phyloP scores from a whole-genome alignment of 2,113 vertebrate species.

The Rhinolophus sinicus region DNA sequence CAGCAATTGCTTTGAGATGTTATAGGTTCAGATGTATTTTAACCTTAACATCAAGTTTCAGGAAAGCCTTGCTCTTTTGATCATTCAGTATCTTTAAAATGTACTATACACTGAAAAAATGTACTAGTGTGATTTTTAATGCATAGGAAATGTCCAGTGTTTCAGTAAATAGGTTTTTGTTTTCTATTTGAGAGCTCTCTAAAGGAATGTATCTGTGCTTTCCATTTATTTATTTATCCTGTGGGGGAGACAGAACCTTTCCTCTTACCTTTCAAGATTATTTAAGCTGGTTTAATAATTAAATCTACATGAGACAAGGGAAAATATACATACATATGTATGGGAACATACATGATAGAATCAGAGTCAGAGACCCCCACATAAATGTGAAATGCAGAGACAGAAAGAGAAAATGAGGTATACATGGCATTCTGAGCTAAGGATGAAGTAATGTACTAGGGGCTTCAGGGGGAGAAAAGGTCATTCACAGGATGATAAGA shows the following conservation, averaged over 20 bases:
- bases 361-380: too few species aligned
- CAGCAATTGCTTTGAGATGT: slow-evolving; percentile 24
- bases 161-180: neutral
- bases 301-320: too few species aligned
- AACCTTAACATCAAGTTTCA: neutral
- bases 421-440: neutral
- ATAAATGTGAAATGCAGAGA: too few species aligned
- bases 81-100: slow-evolving; percentile 32
- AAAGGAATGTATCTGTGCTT: neutral
- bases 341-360: too few species aligned
- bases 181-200: neutral
- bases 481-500: neutral
- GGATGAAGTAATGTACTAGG: neutral
- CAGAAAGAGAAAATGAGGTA: neutral
- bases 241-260: neutral
- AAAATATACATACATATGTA: too few species aligned
- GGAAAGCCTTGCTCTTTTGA: slow-evolving; percentile 22
- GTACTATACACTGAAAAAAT: neutral
- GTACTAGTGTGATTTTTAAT: neutral
- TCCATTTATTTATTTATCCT: neutral
- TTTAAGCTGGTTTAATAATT: neutral
- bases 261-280: neutral
- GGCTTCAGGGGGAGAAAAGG: neutral
- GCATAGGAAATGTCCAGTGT: neutral
- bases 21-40: slow-evolving; percentile 42